These are phyloP conservation scores for Hydriomena furcata DNA, from an alignment of 2,888 invertebrate genomes.

Conservation along the genomic window DNA sequence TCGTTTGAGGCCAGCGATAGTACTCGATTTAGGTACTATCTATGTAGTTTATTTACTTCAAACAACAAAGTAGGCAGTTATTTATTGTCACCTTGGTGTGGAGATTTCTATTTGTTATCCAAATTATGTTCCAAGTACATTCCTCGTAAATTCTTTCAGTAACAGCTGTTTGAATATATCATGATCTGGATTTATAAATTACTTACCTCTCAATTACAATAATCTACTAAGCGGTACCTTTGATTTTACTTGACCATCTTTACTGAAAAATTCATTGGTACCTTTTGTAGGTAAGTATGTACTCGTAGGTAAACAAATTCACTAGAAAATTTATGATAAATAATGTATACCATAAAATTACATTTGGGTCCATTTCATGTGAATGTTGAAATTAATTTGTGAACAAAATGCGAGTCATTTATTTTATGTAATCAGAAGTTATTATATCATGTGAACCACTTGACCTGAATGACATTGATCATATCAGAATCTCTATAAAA, in stretches of 20 bases:
- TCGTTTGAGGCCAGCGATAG: slow-evolving; percentile 54
- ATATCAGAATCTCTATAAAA: too few relatives aligned
- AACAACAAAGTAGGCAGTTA: neutral
- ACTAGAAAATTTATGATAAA: too few relatives aligned
- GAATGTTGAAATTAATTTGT: neutral
- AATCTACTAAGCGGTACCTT: too few relatives aligned
- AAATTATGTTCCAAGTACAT: neutral
- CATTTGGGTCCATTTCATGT: slow-evolving; percentile 3
- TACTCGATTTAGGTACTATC: slow-evolving; percentile 12
- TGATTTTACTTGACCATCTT: too few relatives aligned
- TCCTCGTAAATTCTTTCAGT: neutral
- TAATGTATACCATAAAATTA: neutral
- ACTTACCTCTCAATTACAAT: too few relatives aligned
- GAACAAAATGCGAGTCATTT: neutral
- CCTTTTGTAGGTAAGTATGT: neutral
- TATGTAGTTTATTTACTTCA: slow-evolving; percentile 8
- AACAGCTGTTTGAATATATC: too few relatives aligned
- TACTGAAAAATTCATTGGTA: neutral
- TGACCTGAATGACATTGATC: slow-evolving; percentile 3
- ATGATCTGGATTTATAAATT: too few relatives aligned
- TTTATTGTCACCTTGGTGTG: neutral
- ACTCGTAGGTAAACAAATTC: too few relatives aligned
- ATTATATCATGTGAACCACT: neutral
- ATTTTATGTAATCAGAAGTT: neutral
- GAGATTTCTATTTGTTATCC: neutral